Conservation (phyloP, 2,797 vertebrate species). For the Microtus obscurus region DNA sequence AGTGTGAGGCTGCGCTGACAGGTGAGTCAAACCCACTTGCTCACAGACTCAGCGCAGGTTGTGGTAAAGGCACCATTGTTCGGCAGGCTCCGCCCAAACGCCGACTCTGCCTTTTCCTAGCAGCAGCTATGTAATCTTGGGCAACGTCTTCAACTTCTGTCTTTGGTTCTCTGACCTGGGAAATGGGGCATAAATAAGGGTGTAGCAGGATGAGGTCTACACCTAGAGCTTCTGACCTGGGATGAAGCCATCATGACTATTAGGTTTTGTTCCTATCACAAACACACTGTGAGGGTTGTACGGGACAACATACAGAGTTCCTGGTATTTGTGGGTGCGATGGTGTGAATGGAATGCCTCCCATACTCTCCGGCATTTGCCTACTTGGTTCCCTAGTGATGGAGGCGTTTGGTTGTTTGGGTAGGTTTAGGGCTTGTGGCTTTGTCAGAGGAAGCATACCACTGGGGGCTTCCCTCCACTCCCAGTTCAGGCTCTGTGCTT, state of each 20-base stretch:
- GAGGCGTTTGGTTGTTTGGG: background rate
- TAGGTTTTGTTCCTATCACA: background rate
- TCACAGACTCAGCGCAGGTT: background rate
- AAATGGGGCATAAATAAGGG: background rate
- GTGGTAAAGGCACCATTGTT: accelerated
- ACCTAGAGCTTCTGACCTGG: background rate
- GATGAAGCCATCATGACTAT: accelerated
- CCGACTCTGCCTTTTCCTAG: background rate
- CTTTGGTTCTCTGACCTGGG: background rate
- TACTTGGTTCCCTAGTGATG: background rate
- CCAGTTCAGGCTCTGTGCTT: background rate
- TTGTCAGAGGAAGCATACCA: background rate
- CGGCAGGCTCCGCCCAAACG: background rate
- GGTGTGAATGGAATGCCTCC: background rate
- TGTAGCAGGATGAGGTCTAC: background rate
- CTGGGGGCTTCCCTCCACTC: background rate
- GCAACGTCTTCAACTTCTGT: background rate
- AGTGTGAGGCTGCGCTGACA: background rate
- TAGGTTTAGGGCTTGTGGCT: background rate
- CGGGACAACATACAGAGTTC: accelerated
- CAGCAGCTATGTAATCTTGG: background rate
- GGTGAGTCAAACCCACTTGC: accelerated
- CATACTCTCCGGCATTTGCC: background rate
- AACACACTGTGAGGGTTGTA: background rate
- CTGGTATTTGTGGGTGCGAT: background rate